Evolutionary conservation across 2,797 vertebrate species (phyloP), one percentile per base, ranked within the genome.

Genomic region (Picus viridis): DNA sequence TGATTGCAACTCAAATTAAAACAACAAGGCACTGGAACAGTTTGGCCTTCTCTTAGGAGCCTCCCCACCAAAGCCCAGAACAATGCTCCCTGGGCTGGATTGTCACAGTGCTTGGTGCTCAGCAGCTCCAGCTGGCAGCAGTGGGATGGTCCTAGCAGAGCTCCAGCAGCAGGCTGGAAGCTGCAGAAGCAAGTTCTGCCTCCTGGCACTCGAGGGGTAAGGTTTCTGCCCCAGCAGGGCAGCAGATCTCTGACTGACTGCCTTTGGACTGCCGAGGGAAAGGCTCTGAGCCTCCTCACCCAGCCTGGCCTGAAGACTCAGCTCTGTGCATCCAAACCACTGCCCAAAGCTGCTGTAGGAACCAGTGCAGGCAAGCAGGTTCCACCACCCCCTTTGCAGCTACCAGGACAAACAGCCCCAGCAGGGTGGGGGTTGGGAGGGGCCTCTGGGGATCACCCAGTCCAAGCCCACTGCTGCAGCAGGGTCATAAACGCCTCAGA

Each of bases 21-120:
- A n/a, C 6, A 56, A 54, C 2, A 6, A 34, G 24, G 10, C 1
- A 2, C 6, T 6, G 26, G 18, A 30, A 32, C 17, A 4, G 1
- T 5, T 63, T 34, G 41, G 4, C 7, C 17, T 51, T 24, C 30
- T 32, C 29, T 14, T 1, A 2, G 26, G 71, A n/a, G 58, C 72
- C 45, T 7, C 15, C 34, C 45, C 10, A 62, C 39, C 67, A 30
- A 2, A 8, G 6, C 32, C 57, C 53, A 3, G 6, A 29, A 3
- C 6, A 26, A 8, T 18, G 15, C 16, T 32, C 39, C 26, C 1
- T 0, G 9, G 59, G 73, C 45, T 51, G 67, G 39, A 16, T 8
- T 83, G 54, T 36, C 76, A n/a, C 17, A 16, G 71, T 3, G 58
- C 58, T 54, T 27, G 17, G n/a, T 2, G 2, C 70, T 68, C 2